Evolutionary conservation across 2,888 invertebrate genomes (phyloP).

Genomic region (Cheilosia impressa): DNA sequence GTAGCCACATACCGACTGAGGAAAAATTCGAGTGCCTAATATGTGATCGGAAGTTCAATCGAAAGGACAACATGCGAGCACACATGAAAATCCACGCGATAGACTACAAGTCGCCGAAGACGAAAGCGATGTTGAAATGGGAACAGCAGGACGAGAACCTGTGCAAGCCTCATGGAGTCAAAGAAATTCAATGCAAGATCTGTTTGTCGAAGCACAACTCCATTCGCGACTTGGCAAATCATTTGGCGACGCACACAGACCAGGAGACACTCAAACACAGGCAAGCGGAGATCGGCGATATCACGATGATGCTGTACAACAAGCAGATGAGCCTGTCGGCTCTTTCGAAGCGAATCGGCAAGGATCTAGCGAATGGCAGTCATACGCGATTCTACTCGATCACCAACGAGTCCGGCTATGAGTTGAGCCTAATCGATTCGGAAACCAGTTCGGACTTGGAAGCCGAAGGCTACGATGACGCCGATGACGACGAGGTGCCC

Average conservation of each 20-base stretch:
- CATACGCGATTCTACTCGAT: conserved; percentile 81
- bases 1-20: conserved; percentile 85
- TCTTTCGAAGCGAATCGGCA: conserved; percentile 30
- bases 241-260: conserved; percentile 79
- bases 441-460: conserved; percentile 76
- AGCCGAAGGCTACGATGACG: conserved; percentile 24
- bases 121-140: conserved; percentile 41
- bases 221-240: conserved; percentile 80
- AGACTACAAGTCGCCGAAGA: conserved; percentile 22
- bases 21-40: conserved; percentile 85
- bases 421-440: conserved; percentile 80
- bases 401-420: conserved; percentile 81
- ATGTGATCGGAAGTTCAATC: conserved; percentile 86
- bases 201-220: conserved; percentile 81
- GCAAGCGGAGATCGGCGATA: conserved; percentile 76
- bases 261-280: conserved; percentile 75
- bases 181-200: conserved; percentile 82
- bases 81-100: conserved; percentile 85
- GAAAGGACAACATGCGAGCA: conserved; percentile 86
- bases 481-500: conserved; percentile 24
- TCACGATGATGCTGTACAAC: conserved; percentile 78
- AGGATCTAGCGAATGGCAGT: conserved; percentile 68
- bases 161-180: conserved; percentile 81
- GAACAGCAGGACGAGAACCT: conserved; percentile 76
- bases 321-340: conserved; percentile 42